Conservation (phyloP, 2,888 invertebrate genomes). For the Neoaliturus tenellus region DNA sequence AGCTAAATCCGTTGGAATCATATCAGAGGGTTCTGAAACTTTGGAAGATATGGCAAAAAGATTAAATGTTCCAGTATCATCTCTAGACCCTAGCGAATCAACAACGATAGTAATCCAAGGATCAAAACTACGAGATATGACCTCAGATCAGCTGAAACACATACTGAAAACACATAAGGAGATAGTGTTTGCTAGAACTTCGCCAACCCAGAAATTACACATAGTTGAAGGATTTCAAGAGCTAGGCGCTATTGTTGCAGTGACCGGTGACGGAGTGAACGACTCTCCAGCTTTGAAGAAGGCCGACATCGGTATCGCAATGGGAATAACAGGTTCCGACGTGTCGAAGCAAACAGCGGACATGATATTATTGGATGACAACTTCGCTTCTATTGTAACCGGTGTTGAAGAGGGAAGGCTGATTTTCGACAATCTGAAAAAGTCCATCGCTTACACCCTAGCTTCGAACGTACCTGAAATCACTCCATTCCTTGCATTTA, state of each 20-base stretch:
- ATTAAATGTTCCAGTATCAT: slow-evolving; percentile 74
- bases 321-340: slow-evolving; percentile 87
- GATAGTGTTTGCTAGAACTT: slow-evolving; percentile 75
- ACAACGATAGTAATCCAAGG: slow-evolving; percentile 75
- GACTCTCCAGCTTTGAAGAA: slow-evolving; percentile 90
- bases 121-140: slow-evolving; percentile 77
- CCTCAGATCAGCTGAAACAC: slow-evolving; percentile 72
- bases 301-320: slow-evolving; percentile 87
- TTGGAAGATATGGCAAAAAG: slow-evolving; percentile 74
- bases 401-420: slow-evolving; percentile 90
- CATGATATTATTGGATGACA: slow-evolving; percentile 92
- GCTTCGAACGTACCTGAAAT: slow-evolving; percentile 91
- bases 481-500: slow-evolving; percentile 86
- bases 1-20: slow-evolving; percentile 80
- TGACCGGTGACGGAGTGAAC: slow-evolving; percentile 92
- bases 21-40: slow-evolving; percentile 73
- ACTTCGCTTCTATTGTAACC: slow-evolving; percentile 91
- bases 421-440: slow-evolving; percentile 91
- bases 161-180: slow-evolving; percentile 71
- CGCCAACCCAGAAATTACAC: slow-evolving; percentile 76
- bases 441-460: slow-evolving; percentile 89
- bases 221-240: slow-evolving; percentile 88
- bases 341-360: slow-evolving; percentile 92
- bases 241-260: slow-evolving; percentile 77
- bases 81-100: slow-evolving; percentile 69